Evolutionary conservation across 2,797 vertebrate genomes (phyloP).

Genomic region (Phaenicophaeus curvirostris): DNA sequence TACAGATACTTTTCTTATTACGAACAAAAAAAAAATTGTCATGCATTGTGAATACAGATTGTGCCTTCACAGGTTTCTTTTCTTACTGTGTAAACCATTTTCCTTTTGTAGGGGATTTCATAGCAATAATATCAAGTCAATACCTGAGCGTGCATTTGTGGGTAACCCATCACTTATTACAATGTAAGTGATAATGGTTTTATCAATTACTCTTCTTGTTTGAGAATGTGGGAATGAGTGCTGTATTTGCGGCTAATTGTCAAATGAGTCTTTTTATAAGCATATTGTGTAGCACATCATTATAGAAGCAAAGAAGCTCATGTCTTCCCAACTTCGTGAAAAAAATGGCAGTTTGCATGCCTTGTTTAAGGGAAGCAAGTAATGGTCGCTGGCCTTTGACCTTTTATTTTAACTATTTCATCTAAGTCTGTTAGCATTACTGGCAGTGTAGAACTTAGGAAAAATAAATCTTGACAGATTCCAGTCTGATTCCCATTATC

Average conservation of each 20-base stretch:
- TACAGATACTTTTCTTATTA: neutral
- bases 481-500: neutral
- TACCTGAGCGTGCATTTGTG: constrained; percentile 90
- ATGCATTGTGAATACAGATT: neutral
- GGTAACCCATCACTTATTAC: constrained; percentile 92
- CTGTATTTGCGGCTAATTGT: neutral
- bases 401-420: neutral
- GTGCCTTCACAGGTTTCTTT: neutral
- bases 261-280: neutral
- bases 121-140: constrained; percentile 92
- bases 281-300: neutral
- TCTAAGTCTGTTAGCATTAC: neutral
- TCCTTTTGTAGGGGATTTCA: constrained; percentile 88
- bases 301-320: neutral
- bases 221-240: neutral
- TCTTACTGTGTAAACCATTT: neutral
- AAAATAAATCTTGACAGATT: neutral
- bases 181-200: constrained; percentile 82
- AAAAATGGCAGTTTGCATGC: neutral
- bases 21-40: neutral
- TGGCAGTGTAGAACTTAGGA: neutral
- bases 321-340: neutral
- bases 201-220: neutral
- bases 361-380: neutral
- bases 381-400: neutral